phyloP scores from a whole-genome alignment of 92 coral and sea anemone genomes.

The Pocillopora grandis region DNA sequence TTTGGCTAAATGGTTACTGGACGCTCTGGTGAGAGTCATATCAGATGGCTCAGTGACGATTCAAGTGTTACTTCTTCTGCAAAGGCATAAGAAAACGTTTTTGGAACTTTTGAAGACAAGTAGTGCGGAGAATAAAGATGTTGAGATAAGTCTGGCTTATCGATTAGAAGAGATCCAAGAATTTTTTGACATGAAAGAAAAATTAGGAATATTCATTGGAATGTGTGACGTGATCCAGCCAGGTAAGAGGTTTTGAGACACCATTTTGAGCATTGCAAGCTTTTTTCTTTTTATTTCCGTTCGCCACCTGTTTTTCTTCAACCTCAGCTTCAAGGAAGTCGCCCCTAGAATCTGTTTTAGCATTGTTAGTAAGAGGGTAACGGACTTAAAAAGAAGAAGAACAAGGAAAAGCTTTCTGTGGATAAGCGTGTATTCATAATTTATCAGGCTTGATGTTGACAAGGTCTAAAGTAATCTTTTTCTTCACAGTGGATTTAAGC shows the following conservation, averaged over 20 bases:
- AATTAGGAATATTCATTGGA: not conserved
- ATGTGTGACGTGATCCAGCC: constrained; percentile 42
- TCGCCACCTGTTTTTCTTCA: too few relatives aligned
- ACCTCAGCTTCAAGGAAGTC: not conserved
- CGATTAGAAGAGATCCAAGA: constrained; percentile 27
- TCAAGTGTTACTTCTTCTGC: not conserved
- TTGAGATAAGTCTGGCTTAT: not conserved
- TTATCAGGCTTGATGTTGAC: too few relatives aligned
- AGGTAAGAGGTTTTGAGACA: constrained; percentile 14
- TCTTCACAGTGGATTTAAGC: constrained; percentile 1
- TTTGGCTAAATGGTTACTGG: constrained; percentile 17
- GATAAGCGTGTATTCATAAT: too few relatives aligned
- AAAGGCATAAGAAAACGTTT: constrained; percentile 2
- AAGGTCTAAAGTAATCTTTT: not conserved
- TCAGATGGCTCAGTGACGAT: constrained; percentile 22
- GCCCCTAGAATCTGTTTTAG: too few relatives aligned
- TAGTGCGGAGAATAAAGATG: not conserved
- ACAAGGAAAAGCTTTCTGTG: too few relatives aligned
- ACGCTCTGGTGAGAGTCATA: not conserved
- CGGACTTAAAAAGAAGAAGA: too few relatives aligned
- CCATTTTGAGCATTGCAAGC: too few relatives aligned
- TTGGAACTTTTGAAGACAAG: constrained; percentile 13
- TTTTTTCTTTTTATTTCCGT: not conserved
- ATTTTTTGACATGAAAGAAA: constrained; percentile 1
- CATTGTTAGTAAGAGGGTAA: too few relatives aligned